Base-by-base conservation (phyloP, 2,797 vertebrate genomes). In the Manis pentadactyla region DNA sequence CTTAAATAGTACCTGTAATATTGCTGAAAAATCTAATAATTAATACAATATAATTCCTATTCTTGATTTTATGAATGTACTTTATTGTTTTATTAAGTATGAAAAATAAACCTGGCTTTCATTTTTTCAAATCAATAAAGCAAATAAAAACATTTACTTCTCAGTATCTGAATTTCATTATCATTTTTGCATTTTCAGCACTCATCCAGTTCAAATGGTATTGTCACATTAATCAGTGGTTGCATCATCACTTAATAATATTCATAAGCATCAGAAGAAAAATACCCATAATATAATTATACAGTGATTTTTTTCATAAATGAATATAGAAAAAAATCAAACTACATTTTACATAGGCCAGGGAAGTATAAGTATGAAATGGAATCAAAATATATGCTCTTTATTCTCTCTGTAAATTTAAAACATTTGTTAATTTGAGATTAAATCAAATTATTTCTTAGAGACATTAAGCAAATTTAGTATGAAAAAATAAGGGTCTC, bases 161-260 rank as follows among this genome's bases (percentile, higher is more conserved):
- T 69, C 46, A 90, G 55, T 73, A 86, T 85, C 61, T 92, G 42
- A 23, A 92, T 77, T 95, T 87, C 68, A 93, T 94, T 84, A 83
- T 83, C 83, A 93, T 93, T 86, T 95, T 53, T 95, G 92, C 82
- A 94, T 66, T 96, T 96, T 98, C 98, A 98, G 98, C 98, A 98
- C 25, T 97, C 95, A 98, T 97, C 96, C 97, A 94, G 95, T 98
- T 98, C 97, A 98, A 97, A 96, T 59, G 73, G 89, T 87, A n/a
- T 37, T 87, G n/a, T 55, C 27, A 83, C 31, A 92, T 87, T 91
- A 95, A 95, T 94, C 69, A 86, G 42, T 69, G 11, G 85, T 86
- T 94, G 98, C 90, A 97, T 98, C 97, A 98, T 97, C 97, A 96
- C 95, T 98, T 98, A 98, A 98, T 98, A 95, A 98, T 98, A 94